Evolutionary conservation across 2,888 invertebrate species (phyloP).

Genomic region (Rotaria sp.): DNA sequence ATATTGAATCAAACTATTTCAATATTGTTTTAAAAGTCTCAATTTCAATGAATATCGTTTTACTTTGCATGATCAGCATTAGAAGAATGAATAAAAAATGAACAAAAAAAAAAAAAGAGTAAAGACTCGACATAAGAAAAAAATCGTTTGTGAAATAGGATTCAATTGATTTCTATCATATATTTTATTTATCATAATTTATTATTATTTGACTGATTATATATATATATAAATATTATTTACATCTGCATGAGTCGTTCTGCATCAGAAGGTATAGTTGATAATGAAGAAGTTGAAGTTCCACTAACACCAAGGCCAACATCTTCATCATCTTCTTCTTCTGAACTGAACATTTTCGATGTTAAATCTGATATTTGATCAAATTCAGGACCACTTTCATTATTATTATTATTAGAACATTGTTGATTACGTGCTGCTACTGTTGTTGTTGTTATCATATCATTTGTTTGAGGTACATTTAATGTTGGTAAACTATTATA

Average conservation of each 20-base stretch:
- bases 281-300: background rate
- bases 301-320: background rate
- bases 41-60: background rate
- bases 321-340: background rate
- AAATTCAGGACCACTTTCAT: conserved; percentile 23
- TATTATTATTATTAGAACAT: background rate
- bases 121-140: too few relatives aligned
- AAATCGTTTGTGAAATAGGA: background rate
- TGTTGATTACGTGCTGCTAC: background rate
- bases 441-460: background rate
- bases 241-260: background rate
- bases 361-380: conserved; percentile 22
- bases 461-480: background rate
- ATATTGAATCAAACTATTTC: too few relatives aligned
- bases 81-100: background rate
- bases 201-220: conserved; percentile 10
- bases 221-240: background rate
- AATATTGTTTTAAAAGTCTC: background rate
- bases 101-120: background rate
- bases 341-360: conserved; percentile 20
- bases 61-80: background rate
- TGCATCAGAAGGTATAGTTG: background rate
- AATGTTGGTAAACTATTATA: conserved; percentile 15
- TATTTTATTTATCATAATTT: background rate
- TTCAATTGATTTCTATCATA: background rate